Conservation (phyloP, 2,113 vertebrate species). For the Datnioides undecimradiatus region DNA sequence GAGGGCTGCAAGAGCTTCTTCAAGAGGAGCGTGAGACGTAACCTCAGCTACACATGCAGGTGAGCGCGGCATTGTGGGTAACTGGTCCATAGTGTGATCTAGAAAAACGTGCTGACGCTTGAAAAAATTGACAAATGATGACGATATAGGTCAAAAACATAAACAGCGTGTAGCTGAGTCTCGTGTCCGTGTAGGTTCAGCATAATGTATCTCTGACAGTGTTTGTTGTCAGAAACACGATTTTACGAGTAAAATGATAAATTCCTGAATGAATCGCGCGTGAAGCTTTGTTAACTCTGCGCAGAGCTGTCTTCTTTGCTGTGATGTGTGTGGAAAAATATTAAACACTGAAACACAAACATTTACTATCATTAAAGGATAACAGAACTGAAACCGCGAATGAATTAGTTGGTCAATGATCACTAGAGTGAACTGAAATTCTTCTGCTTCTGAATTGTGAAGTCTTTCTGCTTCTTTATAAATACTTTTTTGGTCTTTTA, state of each 20-base stretch:
- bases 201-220: too few species aligned
- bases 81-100: too few species aligned
- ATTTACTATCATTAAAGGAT: neutral
- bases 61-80: constrained; percentile 70
- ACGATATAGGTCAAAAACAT: neutral
- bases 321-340: neutral
- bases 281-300: too few species aligned
- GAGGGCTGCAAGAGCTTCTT: constrained; percentile 98
- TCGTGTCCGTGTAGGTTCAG: too few species aligned
- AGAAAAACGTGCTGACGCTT: too few species aligned
- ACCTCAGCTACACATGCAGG: constrained; percentile 96
- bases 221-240: too few species aligned
- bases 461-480: neutral
- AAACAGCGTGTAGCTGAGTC: too few species aligned
- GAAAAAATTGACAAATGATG: too few species aligned
- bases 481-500: too few species aligned
- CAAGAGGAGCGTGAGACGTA: constrained; percentile 93
- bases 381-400: neutral
- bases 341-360: neutral
- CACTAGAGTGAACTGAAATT: neutral
- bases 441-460: neutral
- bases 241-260: too few species aligned
- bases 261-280: neutral
- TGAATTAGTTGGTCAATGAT: neutral
- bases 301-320: neutral